phyloP scores from a whole-genome alignment of 2,113 vertebrate genomes.

The Vidua chalybeata region DNA sequence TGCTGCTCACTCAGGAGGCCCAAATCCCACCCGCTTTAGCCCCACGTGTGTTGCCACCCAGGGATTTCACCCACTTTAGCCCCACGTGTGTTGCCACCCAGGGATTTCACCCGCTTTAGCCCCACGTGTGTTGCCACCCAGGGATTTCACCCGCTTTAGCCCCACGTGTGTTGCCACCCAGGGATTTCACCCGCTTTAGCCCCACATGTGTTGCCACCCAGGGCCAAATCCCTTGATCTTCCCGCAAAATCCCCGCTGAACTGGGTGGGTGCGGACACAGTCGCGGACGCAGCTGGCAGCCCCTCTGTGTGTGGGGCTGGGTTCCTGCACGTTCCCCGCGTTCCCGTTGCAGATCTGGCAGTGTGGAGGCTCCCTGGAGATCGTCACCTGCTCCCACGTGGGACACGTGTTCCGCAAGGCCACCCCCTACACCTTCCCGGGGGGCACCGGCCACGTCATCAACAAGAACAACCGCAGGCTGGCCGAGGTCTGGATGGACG shows the following conservation, averaged over 20 bases:
- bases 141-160: too few relatives aligned
- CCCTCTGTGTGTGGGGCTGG: accelerated
- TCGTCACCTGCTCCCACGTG: slow-evolving; percentile 95
- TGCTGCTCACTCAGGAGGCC: background rate
- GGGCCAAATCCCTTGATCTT: too few relatives aligned
- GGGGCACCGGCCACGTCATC: slow-evolving; percentile 97
- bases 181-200: too few relatives aligned
- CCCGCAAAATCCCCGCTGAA: background rate
- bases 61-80: too few relatives aligned
- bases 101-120: too few relatives aligned
- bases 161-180: accelerated
- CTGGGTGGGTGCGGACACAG: background rate
- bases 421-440: slow-evolving; percentile 96
- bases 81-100: too few relatives aligned
- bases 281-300: accelerated
- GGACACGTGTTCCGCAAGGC: slow-evolving; percentile 98
- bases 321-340: accelerated
- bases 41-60: too few relatives aligned
- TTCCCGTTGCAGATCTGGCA: slow-evolving; percentile 87
- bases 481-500: slow-evolving; percentile 99
- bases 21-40: background rate
- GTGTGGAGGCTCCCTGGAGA: slow-evolving; percentile 94
- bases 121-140: too few relatives aligned
- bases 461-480: slow-evolving; percentile 97
- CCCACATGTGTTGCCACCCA: accelerated